Percentiles rank a stretch among this genome's conserved stretches.
phyloP scores from a whole-genome alignment of 2,797 vertebrate species.

The Xyrichtys novacula region DNA sequence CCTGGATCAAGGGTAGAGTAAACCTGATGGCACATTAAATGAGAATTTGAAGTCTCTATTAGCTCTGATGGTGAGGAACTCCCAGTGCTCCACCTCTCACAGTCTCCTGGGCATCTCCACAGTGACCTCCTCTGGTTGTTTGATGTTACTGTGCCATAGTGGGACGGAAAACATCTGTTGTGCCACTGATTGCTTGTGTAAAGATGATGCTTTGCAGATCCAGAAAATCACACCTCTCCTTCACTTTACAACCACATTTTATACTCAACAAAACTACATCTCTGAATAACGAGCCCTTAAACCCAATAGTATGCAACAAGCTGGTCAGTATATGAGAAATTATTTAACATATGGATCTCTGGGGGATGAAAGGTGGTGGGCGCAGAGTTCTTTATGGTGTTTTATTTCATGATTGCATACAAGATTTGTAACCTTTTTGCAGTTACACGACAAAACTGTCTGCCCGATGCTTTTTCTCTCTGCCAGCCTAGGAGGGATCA shows the following conservation, averaged over 20 bases:
- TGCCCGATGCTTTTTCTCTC: slow-evolving; percentile 12
- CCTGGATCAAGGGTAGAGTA: slow-evolving; percentile 14
- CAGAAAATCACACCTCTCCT: neutral
- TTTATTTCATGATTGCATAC: slow-evolving; percentile 1
- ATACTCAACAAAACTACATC: slow-evolving; percentile 6
- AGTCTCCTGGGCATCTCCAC: slow-evolving; percentile 74
- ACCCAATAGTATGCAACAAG: neutral
- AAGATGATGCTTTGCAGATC: slow-evolving; percentile 7
- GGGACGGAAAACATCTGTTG: slow-evolving; percentile 34
- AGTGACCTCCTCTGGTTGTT: slow-evolving; percentile 83
- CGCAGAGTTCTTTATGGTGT: slow-evolving; percentile 9
- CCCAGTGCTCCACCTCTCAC: slow-evolving; percentile 4
- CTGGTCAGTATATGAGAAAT: neutral
- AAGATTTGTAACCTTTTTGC: slow-evolving; percentile 48
- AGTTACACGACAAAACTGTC: slow-evolving; percentile 26
- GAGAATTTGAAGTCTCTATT: slow-evolving; percentile 7
- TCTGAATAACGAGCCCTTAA: neutral
- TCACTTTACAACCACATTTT: neutral
- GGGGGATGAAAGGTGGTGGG: slow-evolving; percentile 10
- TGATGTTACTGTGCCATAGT: slow-evolving; percentile 60
- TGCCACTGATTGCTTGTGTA: neutral
- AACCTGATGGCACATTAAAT: slow-evolving; percentile 24
- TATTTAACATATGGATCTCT: slow-evolving; percentile 10
- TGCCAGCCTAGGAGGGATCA: slow-evolving; percentile 25
- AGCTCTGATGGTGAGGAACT: slow-evolving; percentile 4